Evolutionary conservation across 2,888 invertebrate species (phyloP).

Genomic region (Aphodius granarius): DNA sequence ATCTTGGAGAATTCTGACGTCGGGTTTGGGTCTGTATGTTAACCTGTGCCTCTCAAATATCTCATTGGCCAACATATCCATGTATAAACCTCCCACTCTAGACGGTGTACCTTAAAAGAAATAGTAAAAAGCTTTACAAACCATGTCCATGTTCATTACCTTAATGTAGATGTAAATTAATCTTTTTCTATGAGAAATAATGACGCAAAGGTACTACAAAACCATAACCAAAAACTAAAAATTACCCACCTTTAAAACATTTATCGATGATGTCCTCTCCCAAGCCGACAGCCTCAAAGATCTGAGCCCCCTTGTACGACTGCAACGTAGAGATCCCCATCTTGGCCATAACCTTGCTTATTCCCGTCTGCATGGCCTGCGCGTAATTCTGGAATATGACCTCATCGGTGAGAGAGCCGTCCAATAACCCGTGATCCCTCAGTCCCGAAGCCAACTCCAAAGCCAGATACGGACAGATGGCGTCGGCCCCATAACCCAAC

Average conservation of each 20-base stretch:
- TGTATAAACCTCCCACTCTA: conserved; percentile 83
- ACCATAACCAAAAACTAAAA: background rate
- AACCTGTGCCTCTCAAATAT: conserved; percentile 78
- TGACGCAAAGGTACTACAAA: background rate
- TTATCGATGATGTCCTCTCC: conserved; percentile 90
- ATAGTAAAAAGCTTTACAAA: background rate
- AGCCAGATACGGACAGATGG: conserved; percentile 95
- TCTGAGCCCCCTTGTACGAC: conserved; percentile 98
- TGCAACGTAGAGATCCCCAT: conserved; percentile 99
- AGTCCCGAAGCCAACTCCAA: conserved; percentile 90
- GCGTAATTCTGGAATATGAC: conserved; percentile 86
- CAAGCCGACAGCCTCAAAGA: conserved; percentile 97
- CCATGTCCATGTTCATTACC: no score
- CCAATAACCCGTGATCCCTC: conserved; percentile 83
- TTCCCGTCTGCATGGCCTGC: conserved; percentile 65
- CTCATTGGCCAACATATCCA: conserved; percentile 86
- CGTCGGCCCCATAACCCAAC: conserved; percentile 96
- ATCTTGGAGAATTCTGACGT: conserved; percentile 71
- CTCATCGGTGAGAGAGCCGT: conserved; percentile 73
- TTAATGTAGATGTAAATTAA: no score
- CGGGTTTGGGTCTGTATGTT: conserved; percentile 70
- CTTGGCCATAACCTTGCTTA: conserved; percentile 92
- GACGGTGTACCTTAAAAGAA: conserved; percentile 60
- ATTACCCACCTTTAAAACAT: conserved; percentile 72
- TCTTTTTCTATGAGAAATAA: background rate